phyloP scores from a whole-genome alignment of 2,113 vertebrate species.

The Benitochromis conjunctus region DNA sequence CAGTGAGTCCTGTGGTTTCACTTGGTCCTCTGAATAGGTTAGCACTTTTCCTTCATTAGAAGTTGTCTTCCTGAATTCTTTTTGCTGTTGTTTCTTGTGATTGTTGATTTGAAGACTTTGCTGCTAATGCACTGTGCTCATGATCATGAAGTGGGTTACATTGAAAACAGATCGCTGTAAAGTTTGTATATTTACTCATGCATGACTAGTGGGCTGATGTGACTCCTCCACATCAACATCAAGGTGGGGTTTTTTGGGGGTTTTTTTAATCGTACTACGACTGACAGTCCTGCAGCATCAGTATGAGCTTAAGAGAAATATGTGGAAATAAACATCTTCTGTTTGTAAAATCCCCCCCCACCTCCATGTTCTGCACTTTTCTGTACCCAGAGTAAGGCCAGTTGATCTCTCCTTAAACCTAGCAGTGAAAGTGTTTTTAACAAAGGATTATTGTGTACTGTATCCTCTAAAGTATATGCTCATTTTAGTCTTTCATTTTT shows the following conservation, averaged over 20 bases:
- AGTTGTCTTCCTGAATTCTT: background rate
- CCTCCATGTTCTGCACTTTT: slow-evolving; percentile 24
- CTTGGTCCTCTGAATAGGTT: background rate
- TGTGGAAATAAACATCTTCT: background rate
- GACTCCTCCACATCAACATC: background rate
- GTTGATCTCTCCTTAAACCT: slow-evolving; percentile 8
- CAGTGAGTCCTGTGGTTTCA: background rate
- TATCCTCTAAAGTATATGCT: slow-evolving; percentile 13
- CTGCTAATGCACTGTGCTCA: background rate
- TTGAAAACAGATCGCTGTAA: slow-evolving; percentile 8
- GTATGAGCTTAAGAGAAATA: background rate
- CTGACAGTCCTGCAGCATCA: background rate
- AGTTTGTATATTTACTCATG: background rate
- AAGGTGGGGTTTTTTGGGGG: background rate
- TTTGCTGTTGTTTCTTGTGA: background rate
- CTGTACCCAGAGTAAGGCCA: slow-evolving; percentile 18
- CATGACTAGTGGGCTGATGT: background rate
- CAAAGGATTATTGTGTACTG: slow-evolving; percentile 6
- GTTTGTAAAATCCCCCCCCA: background rate
- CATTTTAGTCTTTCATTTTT: background rate
- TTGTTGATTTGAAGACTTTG: slow-evolving; percentile 1
- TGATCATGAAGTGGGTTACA: background rate
- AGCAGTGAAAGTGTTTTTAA: background rate
- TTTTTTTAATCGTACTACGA: background rate
- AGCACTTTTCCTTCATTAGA: background rate